Base-by-base conservation (phyloP, 1,140 invertebrate genomes). In the Paralvinella palmiformis region DNA sequence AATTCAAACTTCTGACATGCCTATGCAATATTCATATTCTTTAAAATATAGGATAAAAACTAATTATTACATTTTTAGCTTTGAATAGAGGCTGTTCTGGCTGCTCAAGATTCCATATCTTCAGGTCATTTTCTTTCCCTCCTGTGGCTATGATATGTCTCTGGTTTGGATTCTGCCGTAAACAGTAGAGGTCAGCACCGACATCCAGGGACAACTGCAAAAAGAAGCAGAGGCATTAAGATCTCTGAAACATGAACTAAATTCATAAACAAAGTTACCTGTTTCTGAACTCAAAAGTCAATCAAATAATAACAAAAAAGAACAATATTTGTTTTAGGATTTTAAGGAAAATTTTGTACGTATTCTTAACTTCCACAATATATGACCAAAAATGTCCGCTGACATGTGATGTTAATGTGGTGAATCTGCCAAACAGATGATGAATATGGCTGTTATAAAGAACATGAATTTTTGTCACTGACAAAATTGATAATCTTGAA, bases 41-140 rank as follows among this genome's bases (percentile, higher is more conserved):
- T 36, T 29, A 31, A 5, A 22, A 10, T 50, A 64, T 56, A 27
- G 22, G 27, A 58, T 48, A 24, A 41, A 64, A 74, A 77, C n/a
- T n/a, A n/a, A n/a, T n/a, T n/a, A n/a, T 77, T 64, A 88, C 84
- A 86, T 90, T 90, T 85, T 86, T 91, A 35, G 88, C 88, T 72
- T 75, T 82, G 78, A 88, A 91, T 62, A 83, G 66, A 24, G 82
- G 79, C 76, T 61, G 50, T 3, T 32, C 68, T 69, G 74, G 71
- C 15, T 66, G 72, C 69, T 84, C 78, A 24, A 91, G 65, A 77
- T 91, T 86, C 84, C 86, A 91, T 41, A 91, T 69, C 80, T 89
- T 89, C 15, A 91, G 74, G 62, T 86, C 85, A 80, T 90, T 88
- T 78, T 89, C 86, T 70, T 87, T 84, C 10, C 90, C 89, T 20